A percentile compares a stretch with the other conserved stretches of the same genome.
Conservation (phyloP, 2,888 invertebrate species). For the Zaprionus bogoriensis region DNA sequence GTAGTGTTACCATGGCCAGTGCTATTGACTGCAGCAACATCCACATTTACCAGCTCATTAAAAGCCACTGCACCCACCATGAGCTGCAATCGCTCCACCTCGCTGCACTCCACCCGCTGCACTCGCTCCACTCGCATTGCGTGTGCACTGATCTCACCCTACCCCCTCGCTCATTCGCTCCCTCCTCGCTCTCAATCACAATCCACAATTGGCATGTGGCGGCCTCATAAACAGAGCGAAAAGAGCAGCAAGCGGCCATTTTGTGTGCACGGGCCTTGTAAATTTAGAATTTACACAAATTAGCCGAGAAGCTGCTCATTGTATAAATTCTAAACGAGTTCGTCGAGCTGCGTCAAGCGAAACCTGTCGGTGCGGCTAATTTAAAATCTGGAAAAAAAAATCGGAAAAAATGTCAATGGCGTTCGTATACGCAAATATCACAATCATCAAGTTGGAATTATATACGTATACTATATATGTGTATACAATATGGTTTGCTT, state of each 20-base stretch:
- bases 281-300: slow-evolving; percentile 67
- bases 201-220: slow-evolving; percentile 59
- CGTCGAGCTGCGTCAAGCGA: slow-evolving; percentile 32
- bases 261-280: slow-evolving; percentile 55
- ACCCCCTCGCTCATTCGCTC: not conserved
- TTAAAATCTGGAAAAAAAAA: slow-evolving; percentile 31
- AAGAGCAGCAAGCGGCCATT: slow-evolving; percentile 52
- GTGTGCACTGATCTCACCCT: slow-evolving; percentile 49
- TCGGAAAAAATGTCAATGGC: slow-evolving; percentile 45
- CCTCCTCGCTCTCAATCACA: not conserved
- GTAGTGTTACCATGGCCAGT: slow-evolving; percentile 67
- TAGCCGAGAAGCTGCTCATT: slow-evolving; percentile 45
- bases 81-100: not conserved
- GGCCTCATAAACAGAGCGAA: slow-evolving; percentile 49
- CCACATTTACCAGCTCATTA: slow-evolving; percentile 72
- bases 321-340: slow-evolving; percentile 66
- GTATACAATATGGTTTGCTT: not conserved
- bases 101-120: not conserved
- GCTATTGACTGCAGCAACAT: slow-evolving; percentile 25
- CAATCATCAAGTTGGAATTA: slow-evolving; percentile 14
- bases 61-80: slow-evolving; percentile 67
- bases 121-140: slow-evolving; percentile 37
- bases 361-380: slow-evolving; percentile 63
- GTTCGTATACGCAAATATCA: slow-evolving; percentile 40
- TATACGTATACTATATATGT: not conserved